A percentile compares a stretch with the other conserved stretches of the same genome.
These are phyloP conservation scores for Syngnathus acus DNA, from an alignment of 2,797 vertebrate genomes.

Conservation along the genomic window DNA sequence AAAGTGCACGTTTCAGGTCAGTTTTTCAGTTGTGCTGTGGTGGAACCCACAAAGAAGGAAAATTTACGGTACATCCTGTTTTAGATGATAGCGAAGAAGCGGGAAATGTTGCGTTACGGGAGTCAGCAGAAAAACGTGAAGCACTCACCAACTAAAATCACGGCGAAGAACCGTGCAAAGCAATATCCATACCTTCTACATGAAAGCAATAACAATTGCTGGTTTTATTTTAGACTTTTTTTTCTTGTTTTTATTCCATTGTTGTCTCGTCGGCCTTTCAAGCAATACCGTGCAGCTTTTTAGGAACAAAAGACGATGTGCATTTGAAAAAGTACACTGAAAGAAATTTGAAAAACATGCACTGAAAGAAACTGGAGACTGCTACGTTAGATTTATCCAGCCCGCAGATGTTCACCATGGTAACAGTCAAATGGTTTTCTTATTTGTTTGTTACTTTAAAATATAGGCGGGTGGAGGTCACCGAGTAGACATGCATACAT, in stretches of 20 bases:
- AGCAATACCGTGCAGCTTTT: not conserved
- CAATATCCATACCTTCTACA: too few species aligned
- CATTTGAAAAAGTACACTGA: not conserved
- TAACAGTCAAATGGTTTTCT: not conserved
- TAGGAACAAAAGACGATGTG: not conserved
- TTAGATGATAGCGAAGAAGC: too few species aligned
- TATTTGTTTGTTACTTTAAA: not conserved
- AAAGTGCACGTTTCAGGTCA: too few species aligned
- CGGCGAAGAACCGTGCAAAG: too few species aligned
- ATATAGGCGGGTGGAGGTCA: conserved; percentile 2
- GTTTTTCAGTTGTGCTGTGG: too few species aligned
- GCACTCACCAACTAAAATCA: too few species aligned
- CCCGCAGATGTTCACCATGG: not conserved
- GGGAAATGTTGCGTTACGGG: too few species aligned
- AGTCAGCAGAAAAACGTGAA: too few species aligned
- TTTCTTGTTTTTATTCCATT: not conserved
- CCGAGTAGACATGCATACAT: conserved; percentile 42
- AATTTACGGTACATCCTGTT: too few species aligned
- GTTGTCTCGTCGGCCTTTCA: not conserved
- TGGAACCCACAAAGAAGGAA: too few species aligned
- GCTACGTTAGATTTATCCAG: not conserved
- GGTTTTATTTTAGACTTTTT: not conserved
- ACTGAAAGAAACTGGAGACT: not conserved
- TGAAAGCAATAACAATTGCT: not conserved
- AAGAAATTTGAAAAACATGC: too few species aligned